Percentiles rank a stretch among this genome's conserved stretches.
Evolutionary conservation across 2,113 vertebrate genomes (phyloP).

Genomic region (Osmerus eperlanus): DNA sequence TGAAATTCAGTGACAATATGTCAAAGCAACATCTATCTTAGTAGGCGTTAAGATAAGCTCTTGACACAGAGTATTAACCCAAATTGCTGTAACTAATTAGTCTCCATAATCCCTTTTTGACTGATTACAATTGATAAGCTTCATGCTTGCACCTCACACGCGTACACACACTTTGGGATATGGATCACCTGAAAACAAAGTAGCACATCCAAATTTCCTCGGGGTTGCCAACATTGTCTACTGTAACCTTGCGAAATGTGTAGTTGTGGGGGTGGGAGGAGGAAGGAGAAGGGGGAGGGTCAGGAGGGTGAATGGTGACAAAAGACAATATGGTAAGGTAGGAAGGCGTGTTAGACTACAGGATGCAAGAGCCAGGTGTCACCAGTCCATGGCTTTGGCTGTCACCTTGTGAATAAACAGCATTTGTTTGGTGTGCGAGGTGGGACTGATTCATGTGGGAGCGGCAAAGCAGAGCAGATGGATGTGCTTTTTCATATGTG

Average conservation of each 20-base stretch:
- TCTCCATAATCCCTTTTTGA: constrained; percentile 67
- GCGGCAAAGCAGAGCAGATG: constrained; percentile 78
- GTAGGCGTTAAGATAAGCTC: constrained; percentile 48
- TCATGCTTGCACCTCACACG: constrained; percentile 12
- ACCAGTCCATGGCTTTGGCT: constrained; percentile 72
- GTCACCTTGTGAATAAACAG: constrained; percentile 81
- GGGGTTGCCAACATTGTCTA: constrained; percentile 27
- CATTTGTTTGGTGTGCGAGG: constrained; percentile 78
- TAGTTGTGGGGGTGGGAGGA: constrained; percentile 33
- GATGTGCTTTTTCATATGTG: constrained; percentile 76
- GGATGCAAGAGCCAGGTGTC: constrained; percentile 70
- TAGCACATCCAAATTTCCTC: constrained; percentile 42
- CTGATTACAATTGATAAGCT: constrained; percentile 62
- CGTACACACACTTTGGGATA: not conserved
- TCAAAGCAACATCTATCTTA: constrained; percentile 38
- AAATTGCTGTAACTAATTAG: constrained; percentile 62
- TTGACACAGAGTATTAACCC: constrained; percentile 52
- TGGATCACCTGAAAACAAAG: constrained; percentile 22
- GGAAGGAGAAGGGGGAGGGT: not conserved
- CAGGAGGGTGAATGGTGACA: not conserved
- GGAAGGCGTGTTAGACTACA: constrained; percentile 61
- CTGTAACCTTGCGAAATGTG: constrained; percentile 44
- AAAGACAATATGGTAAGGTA: constrained; percentile 46
- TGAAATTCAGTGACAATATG: constrained; percentile 14
- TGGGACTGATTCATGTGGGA: constrained; percentile 79